A percentile compares a stretch with the other conserved stretches of the same genome.
phyloP scores from a whole-genome alignment of 2,888 invertebrate species.

The Amphipoea lucens region DNA sequence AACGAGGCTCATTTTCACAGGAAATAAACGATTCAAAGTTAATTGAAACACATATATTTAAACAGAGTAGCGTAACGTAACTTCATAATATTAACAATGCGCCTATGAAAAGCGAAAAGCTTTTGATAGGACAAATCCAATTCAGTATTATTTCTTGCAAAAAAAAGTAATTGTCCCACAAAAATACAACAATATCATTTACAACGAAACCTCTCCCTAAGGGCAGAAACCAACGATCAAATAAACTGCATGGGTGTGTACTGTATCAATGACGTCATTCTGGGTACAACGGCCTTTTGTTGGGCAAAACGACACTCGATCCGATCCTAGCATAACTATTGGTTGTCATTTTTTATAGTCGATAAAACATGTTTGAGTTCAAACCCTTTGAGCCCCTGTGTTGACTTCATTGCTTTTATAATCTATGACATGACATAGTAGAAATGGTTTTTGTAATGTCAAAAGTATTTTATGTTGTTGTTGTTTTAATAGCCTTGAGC shows the following conservation, averaged over 20 bases:
- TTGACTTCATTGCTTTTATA: constrained; percentile 36
- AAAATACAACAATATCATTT: constrained; percentile 18
- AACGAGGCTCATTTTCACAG: neutral
- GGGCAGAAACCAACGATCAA: constrained; percentile 12
- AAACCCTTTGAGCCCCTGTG: constrained; percentile 23
- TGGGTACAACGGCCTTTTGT: constrained; percentile 31
- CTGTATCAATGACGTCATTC: constrained; percentile 40
- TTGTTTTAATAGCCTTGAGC: constrained; percentile 2
- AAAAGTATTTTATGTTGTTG: constrained; percentile 4
- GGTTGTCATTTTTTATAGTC: constrained; percentile 50
- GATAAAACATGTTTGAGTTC: constrained; percentile 46
- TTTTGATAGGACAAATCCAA: neutral
- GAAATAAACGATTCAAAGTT: neutral
- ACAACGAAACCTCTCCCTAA: constrained; percentile 3
- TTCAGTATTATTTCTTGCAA: neutral
- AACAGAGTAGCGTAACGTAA: neutral
- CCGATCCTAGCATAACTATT: constrained; percentile 40
- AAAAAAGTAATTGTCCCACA: constrained; percentile 1
- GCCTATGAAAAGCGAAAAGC: neutral
- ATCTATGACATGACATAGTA: constrained; percentile 18
- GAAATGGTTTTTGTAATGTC: constrained; percentile 14
- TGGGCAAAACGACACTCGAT: constrained; percentile 42
- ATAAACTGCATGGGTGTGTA: constrained; percentile 51
- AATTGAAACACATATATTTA: neutral
- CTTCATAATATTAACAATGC: neutral